phyloP scores from a whole-genome alignment of 2,113 vertebrate genomes.

The Protomyctophum bolini region DNA sequence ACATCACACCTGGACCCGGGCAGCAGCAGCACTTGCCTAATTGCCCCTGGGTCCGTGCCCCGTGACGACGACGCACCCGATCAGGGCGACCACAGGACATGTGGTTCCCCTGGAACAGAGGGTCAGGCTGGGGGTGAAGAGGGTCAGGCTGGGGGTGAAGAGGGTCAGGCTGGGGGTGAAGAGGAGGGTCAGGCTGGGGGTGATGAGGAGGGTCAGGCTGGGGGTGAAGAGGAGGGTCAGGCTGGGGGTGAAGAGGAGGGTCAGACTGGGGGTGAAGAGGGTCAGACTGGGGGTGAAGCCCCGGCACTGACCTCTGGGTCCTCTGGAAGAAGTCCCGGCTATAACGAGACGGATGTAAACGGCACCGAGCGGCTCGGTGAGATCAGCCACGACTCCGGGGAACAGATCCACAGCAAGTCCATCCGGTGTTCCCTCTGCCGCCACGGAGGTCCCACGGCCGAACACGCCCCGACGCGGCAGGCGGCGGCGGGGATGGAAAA shows the following conservation, averaged over 20 bases:
- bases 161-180: background rate
- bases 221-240: conserved; percentile 2
- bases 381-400: background rate
- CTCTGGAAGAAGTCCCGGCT: background rate
- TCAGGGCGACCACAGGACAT: background rate
- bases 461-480: background rate
- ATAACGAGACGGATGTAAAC: background rate
- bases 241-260: conserved; percentile 5
- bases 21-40: background rate
- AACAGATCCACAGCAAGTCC: background rate
- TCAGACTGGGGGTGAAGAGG: background rate
- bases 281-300: conserved; percentile 2
- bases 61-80: conserved; percentile 30
- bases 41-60: conserved; percentile 47
- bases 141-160: too few species aligned
- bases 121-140: background rate
- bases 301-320: background rate
- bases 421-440: conserved; percentile 6
- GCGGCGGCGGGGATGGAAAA: conserved; percentile 1
- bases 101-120: conserved; percentile 18
- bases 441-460: background rate
- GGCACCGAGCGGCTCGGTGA: background rate
- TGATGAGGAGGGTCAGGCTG: conserved; percentile 2
- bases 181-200: background rate
- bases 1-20: conserved; percentile 2